These are phyloP conservation scores for Ceratina japonica DNA, from an alignment of 1,140 invertebrate species.

Conservation along the genomic window DNA sequence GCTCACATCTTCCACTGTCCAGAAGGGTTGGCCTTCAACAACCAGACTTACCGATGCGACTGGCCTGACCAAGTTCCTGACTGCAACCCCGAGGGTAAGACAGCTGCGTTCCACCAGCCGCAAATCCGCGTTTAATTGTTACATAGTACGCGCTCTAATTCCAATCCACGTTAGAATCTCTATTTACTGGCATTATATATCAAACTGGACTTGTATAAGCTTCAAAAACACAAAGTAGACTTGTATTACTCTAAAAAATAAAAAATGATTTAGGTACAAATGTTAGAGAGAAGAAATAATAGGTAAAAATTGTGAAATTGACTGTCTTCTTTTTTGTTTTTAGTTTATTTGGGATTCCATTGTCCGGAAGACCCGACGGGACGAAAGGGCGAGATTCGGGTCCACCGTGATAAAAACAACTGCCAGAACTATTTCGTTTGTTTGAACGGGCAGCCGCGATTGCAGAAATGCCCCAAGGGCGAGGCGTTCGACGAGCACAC, in stretches of 20 bases:
- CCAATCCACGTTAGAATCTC: too few species aligned
- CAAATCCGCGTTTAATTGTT: too few species aligned
- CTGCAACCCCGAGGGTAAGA: conserved; percentile 87
- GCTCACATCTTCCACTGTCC: conserved; percentile 86
- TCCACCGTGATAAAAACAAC: conserved; percentile 82
- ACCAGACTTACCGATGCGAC: conserved; percentile 88
- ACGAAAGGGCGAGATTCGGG: conserved; percentile 75
- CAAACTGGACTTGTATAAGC: too few species aligned
- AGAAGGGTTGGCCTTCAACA: conserved; percentile 91
- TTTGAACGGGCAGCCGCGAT: conserved; percentile 85
- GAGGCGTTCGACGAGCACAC: conserved; percentile 89
- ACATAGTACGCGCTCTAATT: too few species aligned
- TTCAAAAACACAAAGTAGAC: too few species aligned
- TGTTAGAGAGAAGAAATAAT: too few species aligned
- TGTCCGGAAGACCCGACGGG: conserved; percentile 81
- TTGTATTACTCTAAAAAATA: too few species aligned
- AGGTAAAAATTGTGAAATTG: too few species aligned
- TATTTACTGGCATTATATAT: too few species aligned
- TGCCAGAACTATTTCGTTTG: conserved; percentile 92
- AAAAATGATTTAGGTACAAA: too few species aligned
- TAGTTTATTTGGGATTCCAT: conserved; percentile 84
- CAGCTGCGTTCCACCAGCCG: too few species aligned
- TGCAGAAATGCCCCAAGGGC: conserved; percentile 87
- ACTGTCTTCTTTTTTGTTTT: conserved; percentile 13
- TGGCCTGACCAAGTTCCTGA: conserved; percentile 91